Evolutionary conservation across 2,888 invertebrate species (phyloP), one percentile per base, ranked within the genome.

Genomic region (Eucera pruinosa): DNA sequence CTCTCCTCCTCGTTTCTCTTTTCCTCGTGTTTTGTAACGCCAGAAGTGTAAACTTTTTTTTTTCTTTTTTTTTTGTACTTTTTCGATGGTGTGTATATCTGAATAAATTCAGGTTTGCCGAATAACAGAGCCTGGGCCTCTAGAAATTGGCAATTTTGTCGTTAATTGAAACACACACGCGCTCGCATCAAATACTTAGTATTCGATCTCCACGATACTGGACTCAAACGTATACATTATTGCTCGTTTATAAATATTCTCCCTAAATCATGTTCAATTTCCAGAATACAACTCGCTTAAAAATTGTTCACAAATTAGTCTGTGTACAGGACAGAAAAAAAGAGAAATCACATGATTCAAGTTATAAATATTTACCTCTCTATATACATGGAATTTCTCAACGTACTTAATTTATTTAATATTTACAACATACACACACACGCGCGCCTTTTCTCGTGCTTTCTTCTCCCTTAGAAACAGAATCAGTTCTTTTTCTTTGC

Each of bases 351-450:
- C 75, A 57, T 39, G 54, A 74, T 61, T 54, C 54, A 64, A 45
- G 55, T 47, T 43, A 74, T 72, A 71, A 74, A 79, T 81, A 82
- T 68, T 80, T 50, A 73, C 25, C 55, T 67, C 74, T 54, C 67
- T 85, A 82, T 84, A 50, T 80, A 83, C 79, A 80, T 68, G 68
- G 45, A 78, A 74, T 82, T 68, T 72, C 67, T 48, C 71, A 80
- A 78, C 64, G 20, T 66, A 62, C 81, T 85, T 88, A 86, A 81
- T 83, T 81, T 80, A 75, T 86, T 66, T 81, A 80, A 45, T 88
- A 86, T 89, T 86, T 88, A 88, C 89, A 88, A 78, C 18, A 57
- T 66, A 57, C 66, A 68, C 80, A 80, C 82, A 81, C 82, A 83
- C 70, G 9, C 54, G 57, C 67, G 67, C n/a, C n/a, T n/a, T n/a